These are phyloP conservation scores for Diplolepis rosae DNA, from an alignment of 2,888 invertebrate species.

Conservation along the genomic window DNA sequence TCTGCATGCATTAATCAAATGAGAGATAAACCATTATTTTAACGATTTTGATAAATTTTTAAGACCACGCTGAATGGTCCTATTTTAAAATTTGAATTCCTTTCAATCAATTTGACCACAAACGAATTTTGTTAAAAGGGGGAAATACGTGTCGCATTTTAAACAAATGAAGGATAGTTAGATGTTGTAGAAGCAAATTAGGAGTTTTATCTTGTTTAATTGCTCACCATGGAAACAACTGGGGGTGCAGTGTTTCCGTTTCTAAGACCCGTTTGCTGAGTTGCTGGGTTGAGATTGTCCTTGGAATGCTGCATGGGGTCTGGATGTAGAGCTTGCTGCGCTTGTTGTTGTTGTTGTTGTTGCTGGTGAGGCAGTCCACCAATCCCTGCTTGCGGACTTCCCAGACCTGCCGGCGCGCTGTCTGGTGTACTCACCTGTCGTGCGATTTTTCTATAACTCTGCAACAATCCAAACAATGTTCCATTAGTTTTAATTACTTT, in stretches of 20 bases:
- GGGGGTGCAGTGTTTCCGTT: constrained; percentile 72
- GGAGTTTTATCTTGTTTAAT: constrained; percentile 6
- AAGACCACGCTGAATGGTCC: too few species aligned
- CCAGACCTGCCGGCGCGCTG: constrained; percentile 70
- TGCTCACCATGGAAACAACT: constrained; percentile 71
- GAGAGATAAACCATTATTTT: too few species aligned
- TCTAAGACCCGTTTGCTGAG: constrained; percentile 69
- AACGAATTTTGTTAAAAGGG: too few species aligned
- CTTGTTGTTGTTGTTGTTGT: constrained; percentile 60
- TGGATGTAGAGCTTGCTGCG: constrained; percentile 64
- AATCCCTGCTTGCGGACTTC: constrained; percentile 70
- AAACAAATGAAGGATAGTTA: too few species aligned
- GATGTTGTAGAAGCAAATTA: too few species aligned
- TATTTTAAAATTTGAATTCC: too few species aligned
- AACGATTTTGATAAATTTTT: too few species aligned
- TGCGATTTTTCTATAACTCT: constrained; percentile 72
- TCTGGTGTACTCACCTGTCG: constrained; percentile 72
- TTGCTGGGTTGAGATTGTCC: constrained; percentile 69
- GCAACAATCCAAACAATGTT: constrained; percentile 40
- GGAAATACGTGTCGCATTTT: too few species aligned
- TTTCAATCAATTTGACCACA: too few species aligned
- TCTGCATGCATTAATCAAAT: background rate
- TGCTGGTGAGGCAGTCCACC: constrained; percentile 67
- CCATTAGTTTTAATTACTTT: background rate
- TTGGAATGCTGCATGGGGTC: constrained; percentile 73